Percentiles rank a stretch among this genome's conserved stretches.
phyloP scores from a whole-genome alignment of 2,113 vertebrate species.

The Trematocara variabile region DNA sequence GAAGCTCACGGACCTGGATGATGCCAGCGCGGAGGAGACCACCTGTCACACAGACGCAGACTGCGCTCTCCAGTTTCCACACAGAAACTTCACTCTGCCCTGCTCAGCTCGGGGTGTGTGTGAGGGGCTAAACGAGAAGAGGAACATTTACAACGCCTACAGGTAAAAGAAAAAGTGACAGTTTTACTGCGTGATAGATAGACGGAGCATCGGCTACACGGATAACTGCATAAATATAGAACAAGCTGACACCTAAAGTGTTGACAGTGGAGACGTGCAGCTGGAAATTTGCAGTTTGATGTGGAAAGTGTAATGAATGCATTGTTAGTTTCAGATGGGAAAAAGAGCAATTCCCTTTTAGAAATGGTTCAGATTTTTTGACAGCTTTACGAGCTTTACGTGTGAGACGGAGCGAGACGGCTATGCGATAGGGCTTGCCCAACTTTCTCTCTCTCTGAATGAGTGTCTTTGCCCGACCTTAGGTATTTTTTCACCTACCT shows the following conservation, averaged over 20 bases:
- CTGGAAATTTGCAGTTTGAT: conserved; percentile 12
- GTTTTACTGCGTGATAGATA: conserved; percentile 18
- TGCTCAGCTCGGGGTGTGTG: conserved; percentile 75
- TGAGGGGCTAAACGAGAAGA: conserved; percentile 82
- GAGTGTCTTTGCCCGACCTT: conserved; percentile 35
- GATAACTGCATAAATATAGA: conserved; percentile 12
- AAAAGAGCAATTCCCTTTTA: neutral
- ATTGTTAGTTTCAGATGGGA: neutral
- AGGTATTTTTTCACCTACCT: conserved; percentile 95
- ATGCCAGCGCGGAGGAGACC: conserved; percentile 78
- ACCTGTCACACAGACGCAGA: conserved; percentile 72
- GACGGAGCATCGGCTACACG: neutral
- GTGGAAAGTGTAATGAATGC: conserved; percentile 13
- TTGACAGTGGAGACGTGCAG: neutral
- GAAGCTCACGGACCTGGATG: conserved; percentile 90
- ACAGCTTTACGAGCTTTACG: conserved; percentile 47
- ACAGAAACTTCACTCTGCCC: conserved; percentile 77
- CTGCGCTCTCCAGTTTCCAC: conserved; percentile 82
- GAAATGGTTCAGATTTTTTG: neutral
- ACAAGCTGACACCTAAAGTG: conserved; percentile 16
- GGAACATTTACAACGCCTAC: conserved; percentile 90
- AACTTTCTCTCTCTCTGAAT: conserved; percentile 30
- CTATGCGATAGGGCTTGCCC: conserved; percentile 42
- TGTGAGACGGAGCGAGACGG: neutral
- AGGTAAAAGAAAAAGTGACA: conserved; percentile 53